Evolutionary conservation across 1,140 invertebrate genomes (phyloP).

Genomic region (Lasioglossum baleicum): DNA sequence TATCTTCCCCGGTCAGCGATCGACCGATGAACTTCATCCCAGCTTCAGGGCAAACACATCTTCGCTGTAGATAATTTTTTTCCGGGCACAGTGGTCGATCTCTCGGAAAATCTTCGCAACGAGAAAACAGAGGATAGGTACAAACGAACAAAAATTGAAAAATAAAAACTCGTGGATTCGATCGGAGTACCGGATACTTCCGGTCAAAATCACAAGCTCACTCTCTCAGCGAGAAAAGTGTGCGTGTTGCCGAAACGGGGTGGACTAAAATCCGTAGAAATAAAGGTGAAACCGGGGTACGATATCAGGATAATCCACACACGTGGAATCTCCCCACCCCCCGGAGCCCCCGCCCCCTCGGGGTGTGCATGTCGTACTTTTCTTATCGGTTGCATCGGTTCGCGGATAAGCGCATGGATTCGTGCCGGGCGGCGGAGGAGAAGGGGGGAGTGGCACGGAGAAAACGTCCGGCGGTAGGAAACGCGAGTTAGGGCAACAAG

Average conservation of each 20-base stretch:
- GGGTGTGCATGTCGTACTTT: slow-evolving; percentile 1
- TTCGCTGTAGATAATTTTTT: not conserved
- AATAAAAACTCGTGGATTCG: too few species aligned
- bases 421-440: not conserved
- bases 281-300: too few species aligned
- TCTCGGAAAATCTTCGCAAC: too few species aligned
- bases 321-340: not conserved
- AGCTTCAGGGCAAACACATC: not conserved
- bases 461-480: slow-evolving; percentile 11
- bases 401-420: slow-evolving; percentile 21
- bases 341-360: too few species aligned
- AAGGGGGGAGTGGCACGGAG: not conserved
- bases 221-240: too few species aligned
- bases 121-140: too few species aligned
- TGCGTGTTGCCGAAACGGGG: too few species aligned
- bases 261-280: too few species aligned
- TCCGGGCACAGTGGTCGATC: too few species aligned
- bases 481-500: slow-evolving; percentile 55
- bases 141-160: too few species aligned
- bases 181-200: too few species aligned
- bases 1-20: slow-evolving; percentile 9
- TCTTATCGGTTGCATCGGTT: slow-evolving; percentile 26
- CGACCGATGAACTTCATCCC: not conserved
- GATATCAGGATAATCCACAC: not conserved
- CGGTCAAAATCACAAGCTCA: too few species aligned